Conservation (phyloP, 2,888 invertebrate genomes). For the Cataglyphis livida region DNA sequence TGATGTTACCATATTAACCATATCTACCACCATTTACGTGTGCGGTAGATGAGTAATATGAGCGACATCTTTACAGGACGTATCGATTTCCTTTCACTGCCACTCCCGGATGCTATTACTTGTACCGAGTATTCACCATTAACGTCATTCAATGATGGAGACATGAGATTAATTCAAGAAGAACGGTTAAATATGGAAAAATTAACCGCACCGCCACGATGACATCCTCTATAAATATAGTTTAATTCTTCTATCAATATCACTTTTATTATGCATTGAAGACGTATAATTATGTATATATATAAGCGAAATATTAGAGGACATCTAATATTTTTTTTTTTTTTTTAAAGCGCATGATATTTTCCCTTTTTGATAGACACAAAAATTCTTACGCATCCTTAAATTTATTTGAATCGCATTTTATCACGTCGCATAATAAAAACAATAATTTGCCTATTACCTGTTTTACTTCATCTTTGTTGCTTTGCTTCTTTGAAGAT, state of each 20-base stretch:
- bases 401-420: slow-evolving; percentile 14
- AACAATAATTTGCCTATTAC: slow-evolving; percentile 10
- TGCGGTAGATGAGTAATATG: slow-evolving; percentile 53
- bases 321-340: neutral
- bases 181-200: slow-evolving; percentile 31
- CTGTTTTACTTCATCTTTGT: slow-evolving; percentile 23
- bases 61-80: slow-evolving; percentile 58
- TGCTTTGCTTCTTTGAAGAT: slow-evolving; percentile 35
- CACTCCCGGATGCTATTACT: slow-evolving; percentile 65
- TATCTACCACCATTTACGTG: slow-evolving; percentile 27
- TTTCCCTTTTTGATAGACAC: neutral
- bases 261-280: slow-evolving; percentile 18
- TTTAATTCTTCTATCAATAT: slow-evolving; percentile 9
- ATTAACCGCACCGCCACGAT: slow-evolving; percentile 31
- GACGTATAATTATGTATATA: neutral
- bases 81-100: slow-evolving; percentile 70
- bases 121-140: slow-evolving; percentile 31
- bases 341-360: neutral
- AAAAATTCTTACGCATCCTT: slow-evolving; percentile 17
- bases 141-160: slow-evolving; percentile 27
- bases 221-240: slow-evolving; percentile 21
- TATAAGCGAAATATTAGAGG: neutral
- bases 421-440: slow-evolving; percentile 21
- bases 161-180: slow-evolving; percentile 19
- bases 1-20: slow-evolving; percentile 29